Evolutionary conservation across 2,113 vertebrate genomes (phyloP).

Genomic region (Tetrax tetrax): DNA sequence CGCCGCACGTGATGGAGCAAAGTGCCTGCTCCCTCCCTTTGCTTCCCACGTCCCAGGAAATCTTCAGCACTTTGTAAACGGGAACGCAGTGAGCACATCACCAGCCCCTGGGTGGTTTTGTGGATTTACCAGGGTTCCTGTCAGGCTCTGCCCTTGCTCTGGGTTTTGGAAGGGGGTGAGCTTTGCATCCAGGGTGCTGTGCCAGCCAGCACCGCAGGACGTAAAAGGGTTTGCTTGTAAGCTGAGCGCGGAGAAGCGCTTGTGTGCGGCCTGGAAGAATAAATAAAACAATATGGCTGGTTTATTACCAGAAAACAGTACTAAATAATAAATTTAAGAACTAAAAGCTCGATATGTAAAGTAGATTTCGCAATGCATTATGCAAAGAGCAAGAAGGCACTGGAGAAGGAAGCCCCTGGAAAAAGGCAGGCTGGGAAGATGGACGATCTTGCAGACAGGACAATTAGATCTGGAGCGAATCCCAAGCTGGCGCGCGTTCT

Average conservation of each 20-base stretch:
- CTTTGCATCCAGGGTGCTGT: not conserved
- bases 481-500: not conserved
- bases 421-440: not conserved
- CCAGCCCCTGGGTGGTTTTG: not conserved
- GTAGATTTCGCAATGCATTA: not conserved
- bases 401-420: not conserved
- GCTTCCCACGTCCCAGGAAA: not conserved
- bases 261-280: not conserved
- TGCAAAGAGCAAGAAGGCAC: not conserved
- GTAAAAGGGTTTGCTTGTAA: not conserved
- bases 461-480: not conserved
- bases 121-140: not conserved
- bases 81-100: not conserved
- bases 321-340: not conserved
- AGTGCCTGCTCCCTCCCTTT: not conserved
- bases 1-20: not conserved
- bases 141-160: not conserved
- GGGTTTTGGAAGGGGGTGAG: not conserved
- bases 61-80: not conserved
- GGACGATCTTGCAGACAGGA: not conserved
- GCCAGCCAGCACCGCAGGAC: not conserved
- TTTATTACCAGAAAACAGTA: not conserved
- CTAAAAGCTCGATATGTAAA: constrained; percentile 7
- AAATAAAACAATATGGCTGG: not conserved
- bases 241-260: not conserved